These are phyloP conservation scores for Polypterus senegalus DNA, from an alignment of 2,113 vertebrate genomes.

Conservation along the genomic window DNA sequence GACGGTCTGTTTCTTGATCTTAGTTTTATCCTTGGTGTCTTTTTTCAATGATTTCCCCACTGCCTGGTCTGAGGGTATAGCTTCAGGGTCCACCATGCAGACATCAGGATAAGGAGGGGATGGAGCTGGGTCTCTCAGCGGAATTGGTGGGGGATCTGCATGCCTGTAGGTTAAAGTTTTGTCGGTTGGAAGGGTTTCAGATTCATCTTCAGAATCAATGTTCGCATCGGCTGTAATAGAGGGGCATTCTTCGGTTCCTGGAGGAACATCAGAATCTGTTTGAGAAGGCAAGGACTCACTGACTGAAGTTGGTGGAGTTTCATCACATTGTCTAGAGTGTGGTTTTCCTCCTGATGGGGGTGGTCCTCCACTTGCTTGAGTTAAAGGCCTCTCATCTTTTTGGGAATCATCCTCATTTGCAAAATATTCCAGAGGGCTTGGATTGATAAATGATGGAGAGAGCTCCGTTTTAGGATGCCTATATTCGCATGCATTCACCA, in stretches of 20 bases:
- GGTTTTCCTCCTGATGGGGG: constrained; percentile 76
- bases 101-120: constrained; percentile 76
- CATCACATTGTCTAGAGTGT: constrained; percentile 73
- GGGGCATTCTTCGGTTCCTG: constrained; percentile 86
- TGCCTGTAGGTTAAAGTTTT: constrained; percentile 84
- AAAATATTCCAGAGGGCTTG: constrained; percentile 88
- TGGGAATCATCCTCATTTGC: constrained; percentile 62
- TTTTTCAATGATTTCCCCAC: constrained; percentile 72
- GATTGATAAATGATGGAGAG: constrained; percentile 93
- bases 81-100: constrained; percentile 90
- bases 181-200: constrained; percentile 88
- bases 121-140: constrained; percentile 72
- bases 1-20: constrained; percentile 71
- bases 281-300: constrained; percentile 85
- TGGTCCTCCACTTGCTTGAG: constrained; percentile 59
- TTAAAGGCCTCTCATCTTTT: constrained; percentile 64
- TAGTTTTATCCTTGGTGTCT: constrained; percentile 72
- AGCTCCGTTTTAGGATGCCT: constrained; percentile 91
- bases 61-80: constrained; percentile 69
- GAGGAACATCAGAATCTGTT: constrained; percentile 85
- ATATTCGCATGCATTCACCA: constrained; percentile 84
- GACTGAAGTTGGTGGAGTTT: constrained; percentile 83
- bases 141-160: constrained; percentile 70
- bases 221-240: constrained; percentile 93
- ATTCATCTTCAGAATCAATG: constrained; percentile 94